Conservation (phyloP, 2,113 vertebrate species). For the Myocastor coypus region DNA sequence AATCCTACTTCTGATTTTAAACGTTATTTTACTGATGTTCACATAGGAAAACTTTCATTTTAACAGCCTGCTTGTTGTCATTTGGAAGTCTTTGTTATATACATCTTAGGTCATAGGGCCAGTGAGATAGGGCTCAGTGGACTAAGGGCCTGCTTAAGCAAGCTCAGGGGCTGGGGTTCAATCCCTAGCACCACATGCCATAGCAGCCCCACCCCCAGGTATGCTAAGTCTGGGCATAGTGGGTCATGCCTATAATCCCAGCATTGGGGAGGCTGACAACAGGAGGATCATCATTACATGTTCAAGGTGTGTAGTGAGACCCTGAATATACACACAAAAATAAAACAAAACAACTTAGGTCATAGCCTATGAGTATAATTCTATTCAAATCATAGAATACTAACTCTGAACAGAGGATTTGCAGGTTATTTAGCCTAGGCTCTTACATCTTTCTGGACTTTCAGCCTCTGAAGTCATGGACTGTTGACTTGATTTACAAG, state of each 20-base stretch:
- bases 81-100: background rate
- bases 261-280: too few relatives aligned
- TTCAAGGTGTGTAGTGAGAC: too few relatives aligned
- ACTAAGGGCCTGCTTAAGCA: too few relatives aligned
- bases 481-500: background rate
- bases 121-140: too few relatives aligned
- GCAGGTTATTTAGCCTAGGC: background rate
- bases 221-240: too few relatives aligned
- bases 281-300: too few relatives aligned
- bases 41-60: background rate
- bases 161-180: too few relatives aligned
- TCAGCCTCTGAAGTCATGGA: background rate
- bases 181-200: too few relatives aligned
- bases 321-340: too few relatives aligned
- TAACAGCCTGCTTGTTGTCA: background rate
- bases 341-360: background rate
- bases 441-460: background rate
- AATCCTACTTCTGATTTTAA: background rate
- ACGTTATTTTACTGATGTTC: background rate
- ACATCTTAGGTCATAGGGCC: background rate
- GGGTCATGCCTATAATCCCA: too few relatives aligned
- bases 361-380: background rate
- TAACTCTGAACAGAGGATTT: background rate
- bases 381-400: background rate
- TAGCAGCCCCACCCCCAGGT: too few relatives aligned